Conservation (phyloP, 2,113 vertebrate species). For the Tupaia chinensis region DNA sequence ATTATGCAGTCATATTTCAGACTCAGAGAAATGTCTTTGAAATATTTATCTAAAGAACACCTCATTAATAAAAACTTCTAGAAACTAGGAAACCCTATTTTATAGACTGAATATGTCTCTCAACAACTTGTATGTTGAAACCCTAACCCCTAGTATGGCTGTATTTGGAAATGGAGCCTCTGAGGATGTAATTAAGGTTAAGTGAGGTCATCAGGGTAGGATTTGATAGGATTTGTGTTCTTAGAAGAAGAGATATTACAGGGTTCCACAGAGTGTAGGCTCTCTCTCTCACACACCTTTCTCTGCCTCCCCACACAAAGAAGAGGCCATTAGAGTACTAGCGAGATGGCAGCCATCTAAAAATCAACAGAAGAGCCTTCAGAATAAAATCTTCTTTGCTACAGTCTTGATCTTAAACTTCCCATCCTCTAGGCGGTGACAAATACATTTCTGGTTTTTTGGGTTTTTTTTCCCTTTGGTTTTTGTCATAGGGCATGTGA, state of each 20-base stretch:
- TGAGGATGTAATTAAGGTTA: background rate
- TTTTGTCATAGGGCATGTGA: too few species aligned
- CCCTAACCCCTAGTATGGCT: background rate
- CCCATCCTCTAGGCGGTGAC: background rate
- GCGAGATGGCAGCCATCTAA: background rate
- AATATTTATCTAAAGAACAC: background rate
- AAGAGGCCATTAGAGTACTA: background rate
- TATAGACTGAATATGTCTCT: background rate
- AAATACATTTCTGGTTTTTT: background rate
- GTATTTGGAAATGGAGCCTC: background rate
- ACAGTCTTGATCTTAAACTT: background rate
- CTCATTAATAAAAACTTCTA: constrained; percentile 2
- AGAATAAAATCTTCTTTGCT: background rate
- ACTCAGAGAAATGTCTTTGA: background rate
- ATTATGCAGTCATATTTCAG: background rate
- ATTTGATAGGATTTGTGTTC: background rate
- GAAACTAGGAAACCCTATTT: background rate
- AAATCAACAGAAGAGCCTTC: background rate
- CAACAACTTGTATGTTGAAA: background rate
- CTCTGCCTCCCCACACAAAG: background rate
- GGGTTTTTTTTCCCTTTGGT: too few species aligned
- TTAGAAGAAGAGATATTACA: background rate
- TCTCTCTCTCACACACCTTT: rapidly evolving
- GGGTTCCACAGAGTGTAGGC: background rate
- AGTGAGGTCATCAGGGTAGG: background rate